Evolutionary conservation across 2,113 vertebrate species (phyloP).

Genomic region (Furnarius figulus): DNA sequence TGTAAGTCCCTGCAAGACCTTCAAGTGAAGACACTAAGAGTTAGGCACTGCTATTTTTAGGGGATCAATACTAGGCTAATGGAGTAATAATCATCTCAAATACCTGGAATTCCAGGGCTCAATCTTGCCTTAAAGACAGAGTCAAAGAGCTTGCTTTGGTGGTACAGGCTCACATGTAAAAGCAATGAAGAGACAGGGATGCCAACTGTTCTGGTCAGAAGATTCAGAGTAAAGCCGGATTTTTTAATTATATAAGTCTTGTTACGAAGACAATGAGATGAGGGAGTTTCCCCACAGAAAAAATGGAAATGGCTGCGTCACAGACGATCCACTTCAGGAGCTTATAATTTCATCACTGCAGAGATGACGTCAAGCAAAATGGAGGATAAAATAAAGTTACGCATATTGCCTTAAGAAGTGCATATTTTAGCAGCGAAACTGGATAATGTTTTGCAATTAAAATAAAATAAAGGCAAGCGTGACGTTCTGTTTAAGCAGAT

Average conservation of each 20-base stretch:
- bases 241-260: conserved; percentile 4
- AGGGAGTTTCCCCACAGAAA: background rate
- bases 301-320: conserved; percentile 41
- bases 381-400: conserved; percentile 44
- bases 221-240: background rate
- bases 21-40: background rate
- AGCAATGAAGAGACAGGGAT: background rate
- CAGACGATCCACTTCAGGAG: conserved; percentile 19
- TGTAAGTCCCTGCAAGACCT: background rate
- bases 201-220: background rate
- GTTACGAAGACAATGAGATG: conserved; percentile 39
- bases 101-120: background rate
- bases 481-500: conserved; percentile 72
- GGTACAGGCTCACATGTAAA: background rate
- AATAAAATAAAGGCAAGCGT: conserved; percentile 70
- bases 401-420: conserved; percentile 39
- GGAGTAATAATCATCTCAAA: background rate
- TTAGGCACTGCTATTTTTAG: background rate
- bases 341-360: conserved; percentile 22
- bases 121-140: background rate
- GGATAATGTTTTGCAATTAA: conserved; percentile 67
- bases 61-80: background rate
- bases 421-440: conserved; percentile 53
- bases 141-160: background rate
- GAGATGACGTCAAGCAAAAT: conserved; percentile 54